These are phyloP conservation scores for Zalophus californianus DNA, from an alignment of 2,797 vertebrate species.

Conservation along the genomic window DNA sequence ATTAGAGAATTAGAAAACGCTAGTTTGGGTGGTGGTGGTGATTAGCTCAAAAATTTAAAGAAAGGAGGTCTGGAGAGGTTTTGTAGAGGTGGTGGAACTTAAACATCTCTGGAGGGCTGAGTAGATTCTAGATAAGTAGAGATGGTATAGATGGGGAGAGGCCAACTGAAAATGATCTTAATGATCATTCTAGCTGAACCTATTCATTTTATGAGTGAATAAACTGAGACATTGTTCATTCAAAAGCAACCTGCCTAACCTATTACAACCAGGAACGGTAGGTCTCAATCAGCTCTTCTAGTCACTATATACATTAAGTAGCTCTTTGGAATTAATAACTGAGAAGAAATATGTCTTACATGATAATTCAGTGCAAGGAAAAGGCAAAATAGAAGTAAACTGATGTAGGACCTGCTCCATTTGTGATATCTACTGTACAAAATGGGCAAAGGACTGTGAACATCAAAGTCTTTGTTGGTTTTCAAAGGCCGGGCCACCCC, in stretches of 20 bases:
- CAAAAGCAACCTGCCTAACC: conserved; percentile 32
- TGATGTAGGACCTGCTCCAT: not conserved
- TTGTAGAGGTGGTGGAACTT: not conserved
- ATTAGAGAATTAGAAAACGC: conserved; percentile 58
- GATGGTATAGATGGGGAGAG: not conserved
- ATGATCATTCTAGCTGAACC: conserved; percentile 35
- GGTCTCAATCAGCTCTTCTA: conserved; percentile 3
- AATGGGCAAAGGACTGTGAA: not conserved
- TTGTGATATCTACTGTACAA: not conserved
- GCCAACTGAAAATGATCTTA: conserved; percentile 33
- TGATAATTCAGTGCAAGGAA: not conserved
- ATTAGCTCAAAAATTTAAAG: conserved; percentile 62
- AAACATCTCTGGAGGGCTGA: not conserved
- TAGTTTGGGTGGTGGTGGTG: conserved; percentile 29
- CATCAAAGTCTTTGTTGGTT: not conserved
- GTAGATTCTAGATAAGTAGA: conserved; percentile 39
- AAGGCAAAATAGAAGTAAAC: not conserved
- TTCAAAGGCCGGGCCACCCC: not conserved
- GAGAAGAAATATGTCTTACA: conserved; percentile 39
- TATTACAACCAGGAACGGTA: conserved; percentile 32
- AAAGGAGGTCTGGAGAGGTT: conserved; percentile 20
- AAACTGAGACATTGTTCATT: conserved; percentile 29
- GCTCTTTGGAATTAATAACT: conserved; percentile 50
- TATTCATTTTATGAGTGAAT: conserved; percentile 54
- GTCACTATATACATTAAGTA: not conserved